Evolutionary conservation across 2,113 vertebrate genomes (phyloP), one percentile per base, ranked within the genome.

Genomic region (Tretioscincus oriximinensis): DNA sequence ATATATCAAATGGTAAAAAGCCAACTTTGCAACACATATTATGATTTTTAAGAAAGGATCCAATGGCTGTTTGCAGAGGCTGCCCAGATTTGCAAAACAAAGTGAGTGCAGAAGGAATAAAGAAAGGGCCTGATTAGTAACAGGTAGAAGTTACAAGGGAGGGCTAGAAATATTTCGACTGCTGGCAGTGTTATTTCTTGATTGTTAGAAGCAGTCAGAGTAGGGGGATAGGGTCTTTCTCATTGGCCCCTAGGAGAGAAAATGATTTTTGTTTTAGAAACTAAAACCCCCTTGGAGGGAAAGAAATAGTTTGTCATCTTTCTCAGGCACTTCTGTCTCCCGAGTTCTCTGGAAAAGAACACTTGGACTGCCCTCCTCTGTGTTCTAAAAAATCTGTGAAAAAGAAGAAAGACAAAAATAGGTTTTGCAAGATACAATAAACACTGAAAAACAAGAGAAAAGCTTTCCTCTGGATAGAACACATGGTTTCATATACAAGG

Each of bases 261-360:
- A 86, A 82, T 47, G 51, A 73, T 85, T 78, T 45, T 70, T 12
- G 88, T 90, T 81, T 1, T 1, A 61, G 4, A 81, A 90, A 92
- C 87, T 84, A 91, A 92, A 91, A 88, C 88, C 91, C 90, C 90
- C 86, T 82, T 0, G 85, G 86, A 82, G 91, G 90, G 90, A 92
- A 91, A 88, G 90, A 90, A 89, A 92, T 89, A 90, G 88, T 90
- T 90, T 85, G 89, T 92, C 86, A 81, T 76, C 31, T n/a, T 76
- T 77, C 90, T 93, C 92, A 95, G 94, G 93, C 93, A 94, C 94
- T 95, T 94, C 92, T 93, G 89, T 92, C 91, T 91, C 89, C 91
- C 86, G 84, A 92, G 91, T 88, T 88, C 90, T 90, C 89, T 85
- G 88, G 22, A 0, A 0, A 84, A 89, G 88, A 91, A 89, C 90